Conservation (phyloP, 2,888 invertebrate species). For the Plagiodera versicolora region DNA sequence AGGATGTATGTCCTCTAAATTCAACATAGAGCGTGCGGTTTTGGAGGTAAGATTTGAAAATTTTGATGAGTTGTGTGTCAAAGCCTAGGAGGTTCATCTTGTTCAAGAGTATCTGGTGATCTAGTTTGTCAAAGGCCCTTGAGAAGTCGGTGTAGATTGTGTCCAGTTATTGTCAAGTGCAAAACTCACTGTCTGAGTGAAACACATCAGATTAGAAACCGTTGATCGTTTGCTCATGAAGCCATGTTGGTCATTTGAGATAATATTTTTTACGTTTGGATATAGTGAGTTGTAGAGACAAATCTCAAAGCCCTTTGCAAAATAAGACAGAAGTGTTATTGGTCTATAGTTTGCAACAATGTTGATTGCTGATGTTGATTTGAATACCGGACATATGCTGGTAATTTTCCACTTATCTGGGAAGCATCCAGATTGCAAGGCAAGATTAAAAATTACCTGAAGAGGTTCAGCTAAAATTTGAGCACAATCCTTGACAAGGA, state of each 20-base stretch:
- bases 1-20: no score
- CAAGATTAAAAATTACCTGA: not conserved
- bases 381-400: not conserved
- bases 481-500: not conserved
- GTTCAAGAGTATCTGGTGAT: not conserved
- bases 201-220: not conserved
- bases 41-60: not conserved
- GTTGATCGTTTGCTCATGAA: not conserved
- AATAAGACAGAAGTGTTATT: not conserved
- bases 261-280: not conserved
- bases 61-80: not conserved
- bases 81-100: not conserved
- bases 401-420: not conserved
- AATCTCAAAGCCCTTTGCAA: not conserved
- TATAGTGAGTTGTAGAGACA: not conserved
- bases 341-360: not conserved
- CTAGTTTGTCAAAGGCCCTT: not conserved
- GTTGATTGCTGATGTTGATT: not conserved
- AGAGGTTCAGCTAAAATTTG: not conserved
- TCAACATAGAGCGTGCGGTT: not conserved
- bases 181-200: not conserved
- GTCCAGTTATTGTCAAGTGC: not conserved
- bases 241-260: not conserved
- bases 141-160: no score
- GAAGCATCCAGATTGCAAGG: not conserved